Evolutionary conservation across 2,113 vertebrate genomes (phyloP).

Genomic region (Pholis gunnellus): DNA sequence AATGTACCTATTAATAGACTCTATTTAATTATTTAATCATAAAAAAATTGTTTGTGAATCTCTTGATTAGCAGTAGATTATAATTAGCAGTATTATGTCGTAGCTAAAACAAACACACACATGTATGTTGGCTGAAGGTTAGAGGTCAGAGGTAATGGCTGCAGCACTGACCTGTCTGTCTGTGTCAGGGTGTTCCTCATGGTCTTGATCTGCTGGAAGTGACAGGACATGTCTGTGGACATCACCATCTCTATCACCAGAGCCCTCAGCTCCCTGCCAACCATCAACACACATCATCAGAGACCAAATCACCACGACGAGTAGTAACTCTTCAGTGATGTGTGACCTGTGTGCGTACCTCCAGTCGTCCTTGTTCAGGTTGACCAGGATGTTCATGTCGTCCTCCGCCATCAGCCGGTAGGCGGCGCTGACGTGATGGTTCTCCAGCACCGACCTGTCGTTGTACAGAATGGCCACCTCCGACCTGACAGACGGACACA

Average conservation of each 20-base stretch:
- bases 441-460: conserved; percentile 97
- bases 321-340: not conserved
- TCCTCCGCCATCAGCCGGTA: conserved; percentile 98
- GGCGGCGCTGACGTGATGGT: conserved; percentile 97
- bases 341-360: conserved; percentile 80
- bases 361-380: conserved; percentile 98
- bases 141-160: not conserved
- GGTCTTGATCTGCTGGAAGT: conserved; percentile 99
- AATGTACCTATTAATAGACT: not conserved
- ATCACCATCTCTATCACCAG: conserved; percentile 99
- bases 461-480: conserved; percentile 98
- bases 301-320: not conserved
- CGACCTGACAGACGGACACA: conserved; percentile 84
- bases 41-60: not conserved
- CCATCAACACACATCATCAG: conserved; percentile 4
- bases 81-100: not conserved
- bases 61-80: not conserved
- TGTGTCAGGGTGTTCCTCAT: conserved; percentile 93
- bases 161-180: conserved; percentile 84
- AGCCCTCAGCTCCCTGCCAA: conserved; percentile 91
- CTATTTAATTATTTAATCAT: not conserved
- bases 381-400: conserved; percentile 97
- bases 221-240: conserved; percentile 98
- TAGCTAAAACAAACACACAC: not conserved
- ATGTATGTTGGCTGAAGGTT: not conserved